These are phyloP conservation scores for Anarsia innoxiella DNA, from an alignment of 2,888 invertebrate species.

Conservation along the genomic window DNA sequence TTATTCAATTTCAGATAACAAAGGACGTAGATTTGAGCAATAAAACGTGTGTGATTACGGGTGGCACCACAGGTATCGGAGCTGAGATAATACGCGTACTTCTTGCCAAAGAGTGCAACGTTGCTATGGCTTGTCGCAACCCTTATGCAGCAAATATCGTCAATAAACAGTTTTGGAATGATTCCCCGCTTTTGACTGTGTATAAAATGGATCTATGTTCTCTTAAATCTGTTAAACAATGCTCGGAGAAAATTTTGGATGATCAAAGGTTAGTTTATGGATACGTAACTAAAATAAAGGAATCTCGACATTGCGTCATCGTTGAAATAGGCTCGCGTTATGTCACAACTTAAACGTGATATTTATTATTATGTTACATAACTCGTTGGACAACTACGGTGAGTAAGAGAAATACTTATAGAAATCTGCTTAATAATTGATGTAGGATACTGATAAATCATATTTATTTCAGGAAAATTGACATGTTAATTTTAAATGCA, in stretches of 20 bases:
- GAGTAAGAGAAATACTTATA: too few relatives aligned
- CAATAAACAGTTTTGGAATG: constrained; percentile 27
- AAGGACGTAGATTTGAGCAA: constrained; percentile 88
- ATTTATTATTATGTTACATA: too few relatives aligned
- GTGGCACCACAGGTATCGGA: constrained; percentile 96
- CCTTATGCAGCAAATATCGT: constrained; percentile 73
- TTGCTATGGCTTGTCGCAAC: constrained; percentile 90
- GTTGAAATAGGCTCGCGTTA: too few relatives aligned
- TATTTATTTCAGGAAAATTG: constrained; percentile 73
- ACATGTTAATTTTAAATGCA: constrained; percentile 87
- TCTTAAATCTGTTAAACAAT: constrained; percentile 49
- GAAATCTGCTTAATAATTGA: too few relatives aligned
- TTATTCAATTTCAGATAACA: constrained; percentile 77
- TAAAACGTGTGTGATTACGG: constrained; percentile 90
- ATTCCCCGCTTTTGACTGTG: constrained; percentile 30
- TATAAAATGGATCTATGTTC: constrained; percentile 56
- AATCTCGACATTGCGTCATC: too few relatives aligned
- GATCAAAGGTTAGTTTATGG: constrained; percentile 33
- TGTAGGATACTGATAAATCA: too few relatives aligned
- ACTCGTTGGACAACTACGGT: too few relatives aligned
- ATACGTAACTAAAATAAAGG: too few relatives aligned
- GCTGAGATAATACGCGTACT: constrained; percentile 90
- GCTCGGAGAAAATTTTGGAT: constrained; percentile 37
- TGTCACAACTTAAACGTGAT: too few relatives aligned
- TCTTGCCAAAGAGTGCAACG: constrained; percentile 86